Evolutionary conservation across 2,888 invertebrate species (phyloP), one percentile per base, ranked within the genome.

Genomic region (Melipona beecheii): DNA sequence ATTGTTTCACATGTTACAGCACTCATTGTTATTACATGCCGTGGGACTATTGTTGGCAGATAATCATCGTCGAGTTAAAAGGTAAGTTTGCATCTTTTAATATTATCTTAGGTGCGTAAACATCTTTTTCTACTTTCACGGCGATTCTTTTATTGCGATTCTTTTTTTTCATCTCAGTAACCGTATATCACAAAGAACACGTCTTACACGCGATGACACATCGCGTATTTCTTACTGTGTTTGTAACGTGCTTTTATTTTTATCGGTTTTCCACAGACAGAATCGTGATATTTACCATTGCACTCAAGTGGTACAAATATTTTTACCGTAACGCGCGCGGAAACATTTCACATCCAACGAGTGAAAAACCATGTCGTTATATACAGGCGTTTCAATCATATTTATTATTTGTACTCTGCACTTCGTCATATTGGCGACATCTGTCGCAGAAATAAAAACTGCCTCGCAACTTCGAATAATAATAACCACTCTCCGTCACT

Each of bases 171-270:
- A 81, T 69, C 36, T 64, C 58, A 58, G 17, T 62, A 64, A 69
- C 49, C 65, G 17, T 49, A n/a, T 52, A 64, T 60, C 24, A 49
- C 49, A 69, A 69, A 11, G 9, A 64, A 27, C 54, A 65, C 60
- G 71, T n/a, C 70, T 65, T 65, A 65, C 9, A 43, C 43, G 43
- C 21, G 50, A 54, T n/a, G 64, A 73, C 27, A 49, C 36, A 50
- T 56, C 13, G 56, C 50, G 50, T 74, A 78, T 84, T 80, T 85
- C 83, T 83, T 89, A 87, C 88, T 90, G 89, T 88, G 91, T 90
- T 90, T 90, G 90, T 90, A 91, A 89, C 91, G 88, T 90, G 88
- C 89, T 89, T 90, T 92, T 92, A 92, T 90, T 91, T 85, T 87
- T 90, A 90, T 54, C 24, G 72, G 54, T 72, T 56, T 78, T 52